These are phyloP conservation scores for Achatina immaculata DNA, from an alignment of 1,140 invertebrate species.

Conservation along the genomic window DNA sequence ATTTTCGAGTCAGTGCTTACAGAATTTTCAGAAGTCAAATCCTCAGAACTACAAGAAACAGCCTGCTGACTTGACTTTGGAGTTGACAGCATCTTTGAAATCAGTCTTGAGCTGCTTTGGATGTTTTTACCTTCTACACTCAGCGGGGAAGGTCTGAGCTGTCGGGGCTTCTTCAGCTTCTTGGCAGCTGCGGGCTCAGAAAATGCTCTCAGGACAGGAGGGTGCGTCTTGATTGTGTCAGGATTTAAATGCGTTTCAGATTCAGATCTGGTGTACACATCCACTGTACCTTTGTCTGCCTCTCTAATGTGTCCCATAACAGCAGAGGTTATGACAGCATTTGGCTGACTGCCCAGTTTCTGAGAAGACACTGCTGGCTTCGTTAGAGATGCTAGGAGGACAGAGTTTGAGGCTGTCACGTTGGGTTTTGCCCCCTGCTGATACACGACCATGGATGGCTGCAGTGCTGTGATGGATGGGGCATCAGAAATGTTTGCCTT, in stretches of 20 bases:
- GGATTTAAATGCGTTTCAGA: not conserved
- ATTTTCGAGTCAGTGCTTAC: not conserved
- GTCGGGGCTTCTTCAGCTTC: constrained; percentile 13
- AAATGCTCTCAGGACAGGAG: constrained; percentile 40
- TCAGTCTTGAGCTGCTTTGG: not conserved
- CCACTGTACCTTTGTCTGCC: not conserved
- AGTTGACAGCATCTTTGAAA: constrained; percentile 8
- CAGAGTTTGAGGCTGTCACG: constrained; percentile 20
- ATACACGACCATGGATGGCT: not conserved
- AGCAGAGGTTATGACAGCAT: constrained; percentile 36
- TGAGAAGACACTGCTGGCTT: constrained; percentile 27
- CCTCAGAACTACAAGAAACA: not conserved
- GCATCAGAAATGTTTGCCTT: not conserved
- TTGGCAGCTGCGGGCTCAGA: constrained; percentile 38
- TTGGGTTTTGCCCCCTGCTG: not conserved
- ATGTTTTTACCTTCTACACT: constrained; percentile 31
- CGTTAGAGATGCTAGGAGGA: constrained; percentile 32
- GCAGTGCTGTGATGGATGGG: not conserved
- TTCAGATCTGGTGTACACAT: constrained; percentile 24
- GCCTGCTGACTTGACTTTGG: not conserved
- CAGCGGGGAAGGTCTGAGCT: constrained; percentile 26
- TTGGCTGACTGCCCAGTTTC: constrained; percentile 37
- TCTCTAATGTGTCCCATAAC: constrained; percentile 24
- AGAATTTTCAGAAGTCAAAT: not conserved
- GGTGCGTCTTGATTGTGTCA: constrained; percentile 10